Conservation (phyloP, 2,797 vertebrate species). For the Pampus argenteus region DNA sequence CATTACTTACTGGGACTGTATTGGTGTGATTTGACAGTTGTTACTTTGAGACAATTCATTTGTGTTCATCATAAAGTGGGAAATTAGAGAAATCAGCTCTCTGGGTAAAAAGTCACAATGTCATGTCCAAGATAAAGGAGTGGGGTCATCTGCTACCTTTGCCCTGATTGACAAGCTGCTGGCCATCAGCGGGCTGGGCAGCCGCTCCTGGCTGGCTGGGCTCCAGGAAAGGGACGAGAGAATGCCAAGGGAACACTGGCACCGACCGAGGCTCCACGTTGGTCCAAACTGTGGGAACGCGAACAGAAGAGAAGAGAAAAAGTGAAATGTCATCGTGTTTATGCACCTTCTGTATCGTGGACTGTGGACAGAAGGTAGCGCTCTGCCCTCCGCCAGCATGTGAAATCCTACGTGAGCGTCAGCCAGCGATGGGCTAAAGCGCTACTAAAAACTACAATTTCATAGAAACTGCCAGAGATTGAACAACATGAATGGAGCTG, state of each 20-base stretch:
- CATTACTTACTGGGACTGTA: constrained; percentile 49
- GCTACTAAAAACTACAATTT: constrained; percentile 57
- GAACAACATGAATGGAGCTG: constrained; percentile 54
- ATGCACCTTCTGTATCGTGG: constrained; percentile 41
- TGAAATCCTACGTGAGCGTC: constrained; percentile 38
- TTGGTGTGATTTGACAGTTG: constrained; percentile 61
- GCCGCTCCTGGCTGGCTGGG: constrained; percentile 91
- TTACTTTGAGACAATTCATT: constrained; percentile 46
- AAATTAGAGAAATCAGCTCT: constrained; percentile 15
- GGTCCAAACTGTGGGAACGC: constrained; percentile 90
- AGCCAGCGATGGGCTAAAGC: constrained; percentile 33
- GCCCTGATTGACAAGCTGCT: constrained; percentile 90
- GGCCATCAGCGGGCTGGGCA: constrained; percentile 89
- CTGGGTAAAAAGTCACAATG: constrained; percentile 9
- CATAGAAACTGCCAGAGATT: constrained; percentile 26
- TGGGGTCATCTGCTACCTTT: constrained; percentile 84
- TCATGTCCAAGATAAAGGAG: constrained; percentile 13
- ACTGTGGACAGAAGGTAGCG: constrained; percentile 47
- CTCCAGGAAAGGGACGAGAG: constrained; percentile 94
- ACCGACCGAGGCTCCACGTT: constrained; percentile 96
- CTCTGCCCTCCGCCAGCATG: constrained; percentile 54
- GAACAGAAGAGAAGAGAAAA: constrained; percentile 26
- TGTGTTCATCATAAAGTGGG: constrained; percentile 34
- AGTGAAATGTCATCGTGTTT: constrained; percentile 64
- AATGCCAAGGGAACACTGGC: constrained; percentile 96